These are phyloP conservation scores for Nasonovia ribisnigri DNA, from an alignment of 2,888 invertebrate species.

Conservation along the genomic window DNA sequence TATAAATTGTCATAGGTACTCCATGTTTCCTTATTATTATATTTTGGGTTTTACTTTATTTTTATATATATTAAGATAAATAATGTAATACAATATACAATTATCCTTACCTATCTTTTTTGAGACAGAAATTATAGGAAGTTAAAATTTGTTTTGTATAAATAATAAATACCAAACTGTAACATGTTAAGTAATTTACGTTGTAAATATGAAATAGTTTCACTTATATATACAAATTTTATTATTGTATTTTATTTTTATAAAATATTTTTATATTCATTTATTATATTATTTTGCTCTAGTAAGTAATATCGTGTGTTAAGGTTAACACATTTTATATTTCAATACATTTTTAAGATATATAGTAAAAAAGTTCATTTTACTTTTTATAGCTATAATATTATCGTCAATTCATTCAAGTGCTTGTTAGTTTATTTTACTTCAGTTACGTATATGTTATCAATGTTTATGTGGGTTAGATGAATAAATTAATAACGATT, in stretches of 20 bases:
- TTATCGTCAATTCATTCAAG: not conserved
- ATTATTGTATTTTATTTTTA: too few relatives aligned
- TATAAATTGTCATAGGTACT: not conserved
- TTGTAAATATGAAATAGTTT: too few relatives aligned
- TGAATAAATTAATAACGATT: not conserved
- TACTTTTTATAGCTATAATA: not conserved
- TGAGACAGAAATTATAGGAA: not conserved
- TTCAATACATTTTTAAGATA: not conserved
- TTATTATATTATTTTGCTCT: not conserved
- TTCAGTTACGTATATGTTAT: not conserved
- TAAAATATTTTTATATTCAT: too few relatives aligned
- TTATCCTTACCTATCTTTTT: not conserved
- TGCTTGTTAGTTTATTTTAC: conserved; percentile 4
- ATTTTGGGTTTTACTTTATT: not conserved
- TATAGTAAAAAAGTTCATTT: not conserved
- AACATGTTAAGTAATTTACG: not conserved
- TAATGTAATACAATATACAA: not conserved
- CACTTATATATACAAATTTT: too few relatives aligned
- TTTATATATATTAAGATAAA: not conserved
- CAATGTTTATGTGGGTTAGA: not conserved
- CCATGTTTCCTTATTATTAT: not conserved
- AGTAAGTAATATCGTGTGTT: not conserved
- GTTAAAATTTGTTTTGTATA: not conserved
- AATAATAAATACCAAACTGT: not conserved
- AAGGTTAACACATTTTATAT: not conserved